Percentiles rank a stretch among this genome's conserved stretches.
phyloP scores from a whole-genome alignment of 2,888 invertebrate genomes.

The Metalampra italica region DNA sequence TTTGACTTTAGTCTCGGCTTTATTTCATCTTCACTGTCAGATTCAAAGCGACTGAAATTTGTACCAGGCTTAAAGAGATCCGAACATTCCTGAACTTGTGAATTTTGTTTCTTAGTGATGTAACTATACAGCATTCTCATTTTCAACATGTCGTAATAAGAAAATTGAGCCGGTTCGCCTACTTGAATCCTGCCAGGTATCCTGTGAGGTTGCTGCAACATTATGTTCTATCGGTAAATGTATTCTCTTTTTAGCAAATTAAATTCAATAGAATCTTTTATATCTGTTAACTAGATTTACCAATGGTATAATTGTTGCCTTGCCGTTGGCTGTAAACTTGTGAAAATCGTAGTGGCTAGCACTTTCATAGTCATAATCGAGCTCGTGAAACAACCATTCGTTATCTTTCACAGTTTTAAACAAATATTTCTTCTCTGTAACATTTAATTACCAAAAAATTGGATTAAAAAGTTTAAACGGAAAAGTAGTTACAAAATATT shows the following conservation, averaged over 20 bases:
- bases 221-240: too few relatives aligned
- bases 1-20: constrained; percentile 35
- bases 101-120: constrained; percentile 8
- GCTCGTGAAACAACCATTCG: constrained; percentile 52
- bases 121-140: constrained; percentile 8
- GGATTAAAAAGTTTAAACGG: too few relatives aligned
- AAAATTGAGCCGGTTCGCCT: constrained; percentile 11
- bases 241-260: too few relatives aligned
- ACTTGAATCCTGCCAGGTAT: constrained; percentile 6
- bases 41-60: constrained; percentile 21
- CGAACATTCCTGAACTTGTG: constrained; percentile 32
- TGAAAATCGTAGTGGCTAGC: constrained; percentile 48
- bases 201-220: too few relatives aligned
- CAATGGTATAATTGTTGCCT: constrained; percentile 39
- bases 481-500: too few relatives aligned
- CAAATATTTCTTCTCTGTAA: too few relatives aligned
- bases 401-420: constrained; percentile 20
- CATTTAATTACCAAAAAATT: too few relatives aligned
- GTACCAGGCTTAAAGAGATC: constrained; percentile 39
- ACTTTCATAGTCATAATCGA: constrained; percentile 47
- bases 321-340: constrained; percentile 45
- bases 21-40: constrained; percentile 7
- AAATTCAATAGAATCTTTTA: too few relatives aligned
- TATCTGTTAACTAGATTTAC: constrained; percentile 22
- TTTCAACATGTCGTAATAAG: not conserved